These are phyloP conservation scores for Mycteria americana DNA, from an alignment of 2,797 vertebrate genomes.

Conservation along the genomic window DNA sequence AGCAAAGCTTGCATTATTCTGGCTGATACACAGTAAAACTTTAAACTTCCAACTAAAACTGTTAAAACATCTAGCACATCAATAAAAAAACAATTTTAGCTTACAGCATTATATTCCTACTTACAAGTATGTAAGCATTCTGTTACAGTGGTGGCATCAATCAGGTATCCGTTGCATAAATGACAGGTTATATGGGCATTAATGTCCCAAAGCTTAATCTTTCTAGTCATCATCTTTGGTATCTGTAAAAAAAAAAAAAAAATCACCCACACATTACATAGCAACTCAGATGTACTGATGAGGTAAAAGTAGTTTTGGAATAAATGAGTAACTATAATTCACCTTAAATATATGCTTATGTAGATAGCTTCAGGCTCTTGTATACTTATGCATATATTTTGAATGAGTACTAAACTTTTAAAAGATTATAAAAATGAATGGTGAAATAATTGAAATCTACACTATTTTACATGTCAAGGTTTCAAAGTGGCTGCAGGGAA, in stretches of 20 bases:
- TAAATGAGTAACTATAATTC: background rate
- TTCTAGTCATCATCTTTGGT: slow-evolving; percentile 95
- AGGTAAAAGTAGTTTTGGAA: background rate
- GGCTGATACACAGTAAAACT: background rate
- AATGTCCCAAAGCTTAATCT: slow-evolving; percentile 97
- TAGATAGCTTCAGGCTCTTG: background rate
- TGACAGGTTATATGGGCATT: slow-evolving; percentile 97
- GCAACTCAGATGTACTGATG: background rate
- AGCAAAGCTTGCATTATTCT: background rate
- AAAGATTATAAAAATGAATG: background rate
- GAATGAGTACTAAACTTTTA: background rate
- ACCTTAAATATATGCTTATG: background rate
- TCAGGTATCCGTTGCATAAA: slow-evolving; percentile 95
- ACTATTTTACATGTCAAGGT: background rate
- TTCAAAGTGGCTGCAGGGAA: background rate
- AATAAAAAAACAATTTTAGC: background rate
- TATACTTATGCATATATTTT: background rate
- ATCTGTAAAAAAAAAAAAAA: slow-evolving; percentile 59
- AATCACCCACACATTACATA: background rate
- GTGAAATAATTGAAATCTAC: background rate
- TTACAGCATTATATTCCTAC: slow-evolving; percentile 54
- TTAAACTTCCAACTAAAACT: background rate
- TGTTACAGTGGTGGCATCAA: slow-evolving; percentile 95
- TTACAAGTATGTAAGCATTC: slow-evolving; percentile 97
- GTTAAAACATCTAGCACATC: background rate